A percentile compares a stretch with the other conserved stretches of the same genome.
Evolutionary conservation across 2,113 vertebrate species (phyloP).

Genomic region (Colossoma macropomum): DNA sequence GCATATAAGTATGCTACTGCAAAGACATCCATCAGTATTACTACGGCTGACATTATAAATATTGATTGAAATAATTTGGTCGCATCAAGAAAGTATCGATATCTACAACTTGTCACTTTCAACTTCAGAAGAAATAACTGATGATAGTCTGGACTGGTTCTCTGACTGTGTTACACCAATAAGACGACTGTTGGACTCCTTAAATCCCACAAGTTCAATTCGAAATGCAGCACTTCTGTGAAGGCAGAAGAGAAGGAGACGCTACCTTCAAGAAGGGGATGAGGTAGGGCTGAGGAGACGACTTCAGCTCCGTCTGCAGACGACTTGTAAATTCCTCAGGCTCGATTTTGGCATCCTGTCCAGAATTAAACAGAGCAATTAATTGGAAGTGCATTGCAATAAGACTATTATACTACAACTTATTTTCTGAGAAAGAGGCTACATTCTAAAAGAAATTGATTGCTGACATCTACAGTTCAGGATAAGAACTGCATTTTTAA

Average conservation of each 20-base stretch:
- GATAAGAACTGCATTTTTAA: background rate
- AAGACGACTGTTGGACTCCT: no score
- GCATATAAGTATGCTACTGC: no score
- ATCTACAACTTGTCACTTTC: no score
- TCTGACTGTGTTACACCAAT: no score
- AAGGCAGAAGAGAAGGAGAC: background rate
- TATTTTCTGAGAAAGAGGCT: background rate
- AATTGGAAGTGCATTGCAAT: background rate
- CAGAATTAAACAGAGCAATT: background rate
- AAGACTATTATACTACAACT: background rate
- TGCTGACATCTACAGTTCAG: background rate
- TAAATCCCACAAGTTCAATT: background rate
- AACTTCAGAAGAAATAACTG: no score
- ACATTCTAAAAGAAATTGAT: background rate
- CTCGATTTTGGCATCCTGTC: slow-evolving; percentile 88
- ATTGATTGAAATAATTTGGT: no score
- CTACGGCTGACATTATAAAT: no score
- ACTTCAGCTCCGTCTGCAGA: slow-evolving; percentile 87
- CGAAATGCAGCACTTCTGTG: background rate
- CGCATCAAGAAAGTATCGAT: no score
- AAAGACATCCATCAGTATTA: no score
- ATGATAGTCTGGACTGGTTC: no score
- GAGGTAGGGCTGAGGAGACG: slow-evolving; percentile 89
- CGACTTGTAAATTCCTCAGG: slow-evolving; percentile 89
- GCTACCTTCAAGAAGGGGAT: slow-evolving; percentile 89